A percentile compares a stretch with the other conserved stretches of the same genome.
Evolutionary conservation across 2,888 invertebrate genomes (phyloP).

Genomic region (Plusia festucae): DNA sequence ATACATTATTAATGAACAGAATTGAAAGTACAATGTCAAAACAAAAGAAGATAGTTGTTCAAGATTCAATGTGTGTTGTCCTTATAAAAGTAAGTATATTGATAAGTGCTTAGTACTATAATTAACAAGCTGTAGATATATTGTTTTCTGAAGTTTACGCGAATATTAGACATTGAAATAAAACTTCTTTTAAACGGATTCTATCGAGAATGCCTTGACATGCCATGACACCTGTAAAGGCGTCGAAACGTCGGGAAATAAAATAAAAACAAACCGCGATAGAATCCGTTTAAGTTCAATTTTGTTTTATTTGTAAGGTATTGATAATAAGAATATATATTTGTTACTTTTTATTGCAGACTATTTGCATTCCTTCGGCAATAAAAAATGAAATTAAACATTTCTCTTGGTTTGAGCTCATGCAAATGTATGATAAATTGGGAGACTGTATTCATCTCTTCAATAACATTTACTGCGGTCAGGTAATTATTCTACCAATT

Average conservation of each 20-base stretch:
- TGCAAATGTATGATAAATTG: constrained; percentile 79
- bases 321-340: no score
- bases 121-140: no score
- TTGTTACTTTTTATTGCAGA: constrained; percentile 14
- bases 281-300: no score
- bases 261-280: no score
- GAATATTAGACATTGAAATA: no score
- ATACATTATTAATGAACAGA: constrained; percentile 63
- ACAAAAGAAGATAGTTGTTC: constrained; percentile 54
- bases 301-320: no score
- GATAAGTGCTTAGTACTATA: no score
- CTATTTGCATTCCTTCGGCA: constrained; percentile 41
- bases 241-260: no score
- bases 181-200: no score
- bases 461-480: constrained; percentile 73
- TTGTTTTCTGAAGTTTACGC: no score
- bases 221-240: no score
- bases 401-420: constrained; percentile 77
- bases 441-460: constrained; percentile 73
- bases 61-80: constrained; percentile 49
- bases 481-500: constrained; percentile 60
- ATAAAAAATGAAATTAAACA: constrained; percentile 48
- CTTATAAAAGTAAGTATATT: constrained; percentile 66
- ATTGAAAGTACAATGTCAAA: constrained; percentile 42
- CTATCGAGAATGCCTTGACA: no score